A percentile compares a stretch with the other conserved stretches of the same genome.
phyloP scores from a whole-genome alignment of 2,797 vertebrate genomes.

The Tympanoctomys barrerae region DNA sequence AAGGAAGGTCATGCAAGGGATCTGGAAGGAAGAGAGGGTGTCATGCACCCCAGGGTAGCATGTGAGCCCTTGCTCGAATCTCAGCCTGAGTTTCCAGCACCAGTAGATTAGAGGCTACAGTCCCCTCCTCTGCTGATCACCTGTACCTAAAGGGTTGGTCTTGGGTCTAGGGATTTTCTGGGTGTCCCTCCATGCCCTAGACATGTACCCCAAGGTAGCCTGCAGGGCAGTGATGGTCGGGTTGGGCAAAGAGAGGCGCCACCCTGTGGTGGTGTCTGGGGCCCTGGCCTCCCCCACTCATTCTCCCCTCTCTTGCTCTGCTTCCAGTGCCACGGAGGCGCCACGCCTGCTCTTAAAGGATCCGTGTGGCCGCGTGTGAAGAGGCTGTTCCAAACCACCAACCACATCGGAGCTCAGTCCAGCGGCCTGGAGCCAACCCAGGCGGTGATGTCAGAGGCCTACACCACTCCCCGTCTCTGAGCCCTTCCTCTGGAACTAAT shows the following conservation, averaged over 20 bases:
- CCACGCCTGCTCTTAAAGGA: not conserved
- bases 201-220: not conserved
- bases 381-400: not conserved
- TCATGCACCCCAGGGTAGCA: accelerated
- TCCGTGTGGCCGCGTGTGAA: accelerated
- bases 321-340: not conserved
- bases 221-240: not conserved
- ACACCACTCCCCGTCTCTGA: not conserved
- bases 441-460: not conserved
- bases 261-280: accelerated
- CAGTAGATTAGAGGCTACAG: not conserved
- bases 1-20: not conserved
- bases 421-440: not conserved
- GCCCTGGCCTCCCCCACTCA: not conserved
- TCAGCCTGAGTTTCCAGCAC: not conserved
- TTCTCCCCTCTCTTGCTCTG: too few species aligned
- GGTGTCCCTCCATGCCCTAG: not conserved
- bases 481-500: not conserved
- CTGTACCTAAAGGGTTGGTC: not conserved
- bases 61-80: not conserved
- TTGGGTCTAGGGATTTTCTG: not conserved
- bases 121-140: too few species aligned
- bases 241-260: not conserved
- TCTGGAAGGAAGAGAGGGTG: not conserved
- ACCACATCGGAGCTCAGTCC: not conserved